Evolutionary conservation across 2,797 vertebrate species (phyloP), one percentile per base, ranked within the genome.

Genomic region (Xerus rutilus): DNA sequence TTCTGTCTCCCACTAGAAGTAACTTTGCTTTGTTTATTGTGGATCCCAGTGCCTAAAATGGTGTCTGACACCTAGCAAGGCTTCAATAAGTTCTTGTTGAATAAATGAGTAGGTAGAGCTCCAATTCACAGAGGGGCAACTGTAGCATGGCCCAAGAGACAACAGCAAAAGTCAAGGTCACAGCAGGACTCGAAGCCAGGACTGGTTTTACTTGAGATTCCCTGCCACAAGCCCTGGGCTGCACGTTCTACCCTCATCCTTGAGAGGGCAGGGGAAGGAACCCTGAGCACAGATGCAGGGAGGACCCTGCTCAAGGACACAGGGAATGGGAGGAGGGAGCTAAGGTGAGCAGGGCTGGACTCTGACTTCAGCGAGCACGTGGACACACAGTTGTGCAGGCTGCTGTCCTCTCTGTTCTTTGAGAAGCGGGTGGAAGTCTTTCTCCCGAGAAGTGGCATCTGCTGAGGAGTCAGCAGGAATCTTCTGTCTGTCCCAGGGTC

Each of bases 361-460:
- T 45, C 43, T 0, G 1, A 10, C 64, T 70, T 91, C 3, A 17
- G 10, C 2, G 77, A 39, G 1, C 3, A 1, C 12, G 21, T 5
- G 69, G 32, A 4, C 18, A 32, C 35, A 45, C 0, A 23, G 45
- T 30, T 49, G 2, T 2, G 1, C 20, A 57, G 52, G n/a, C 62
- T 39, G 11, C 32, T 15, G 79, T 57, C 18, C 76, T 69, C 39
- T 77, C 23, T 49, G n/a, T 45, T 35, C 49, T 89, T 57, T 57
- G 76, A 69, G 90, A 78, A 86, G 88, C 54, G 59, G 70, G 18
- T 65, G 4, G 49, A 82, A 85, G 39, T 10, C 5, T 65, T 78
- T 65, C 47, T 79, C 7, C 72, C 64, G 54, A 79, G 35, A 45
- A 52, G 23, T 5, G 28, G 67, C 49, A 39, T 83, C 57, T 0